A percentile compares a stretch with the other conserved stretches of the same genome.
Conservation (phyloP, 2,797 vertebrate species). For the Coreius guichenoti region DNA sequence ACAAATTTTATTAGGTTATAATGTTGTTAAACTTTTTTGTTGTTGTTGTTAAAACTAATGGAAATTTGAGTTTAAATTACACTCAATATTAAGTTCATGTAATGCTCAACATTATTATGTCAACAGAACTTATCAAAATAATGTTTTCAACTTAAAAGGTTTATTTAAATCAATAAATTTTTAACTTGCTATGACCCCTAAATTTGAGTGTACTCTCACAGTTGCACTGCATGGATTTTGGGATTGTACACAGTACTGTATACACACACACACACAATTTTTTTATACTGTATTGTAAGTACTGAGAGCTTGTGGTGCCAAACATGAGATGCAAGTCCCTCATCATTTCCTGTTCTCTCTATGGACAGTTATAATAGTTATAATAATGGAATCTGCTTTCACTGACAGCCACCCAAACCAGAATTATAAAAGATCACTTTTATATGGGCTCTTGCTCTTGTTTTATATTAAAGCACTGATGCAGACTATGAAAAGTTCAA, state of each 20-base stretch:
- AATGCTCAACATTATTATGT: neutral
- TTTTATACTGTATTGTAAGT: neutral
- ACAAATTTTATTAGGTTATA: neutral
- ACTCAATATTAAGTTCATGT: neutral
- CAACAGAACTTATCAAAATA: neutral
- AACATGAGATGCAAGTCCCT: neutral
- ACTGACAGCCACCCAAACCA: neutral
- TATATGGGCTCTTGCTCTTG: too few species aligned
- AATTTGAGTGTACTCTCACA: neutral
- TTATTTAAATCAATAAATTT: neutral
- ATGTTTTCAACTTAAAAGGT: neutral
- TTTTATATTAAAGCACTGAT: neutral
- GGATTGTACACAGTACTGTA: neutral
- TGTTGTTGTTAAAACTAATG: neutral
- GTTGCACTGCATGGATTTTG: neutral
- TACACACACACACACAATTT: too few species aligned
- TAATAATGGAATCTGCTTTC: neutral
- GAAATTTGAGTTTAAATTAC: neutral
- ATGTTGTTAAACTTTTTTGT: too few species aligned
- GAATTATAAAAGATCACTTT: neutral
- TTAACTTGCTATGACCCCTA: neutral
- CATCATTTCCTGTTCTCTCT: neutral
- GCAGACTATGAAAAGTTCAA: neutral
- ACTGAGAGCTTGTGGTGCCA: neutral
- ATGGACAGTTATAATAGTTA: neutral